Conservation (phyloP, 2,113 vertebrate genomes). For the Probosciger aterrimus region DNA sequence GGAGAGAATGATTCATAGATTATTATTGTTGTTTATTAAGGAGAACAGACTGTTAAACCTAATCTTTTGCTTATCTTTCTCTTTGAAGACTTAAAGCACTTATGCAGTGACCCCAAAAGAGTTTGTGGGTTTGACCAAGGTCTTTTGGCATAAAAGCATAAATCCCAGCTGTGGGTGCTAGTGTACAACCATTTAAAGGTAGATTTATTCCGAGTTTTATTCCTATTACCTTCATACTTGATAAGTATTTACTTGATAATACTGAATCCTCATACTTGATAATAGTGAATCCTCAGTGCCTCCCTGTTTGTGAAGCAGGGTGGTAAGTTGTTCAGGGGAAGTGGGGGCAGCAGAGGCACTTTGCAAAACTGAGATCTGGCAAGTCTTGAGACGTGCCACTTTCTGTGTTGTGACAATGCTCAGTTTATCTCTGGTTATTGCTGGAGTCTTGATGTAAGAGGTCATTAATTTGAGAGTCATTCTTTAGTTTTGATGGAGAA, state of each 20-base stretch:
- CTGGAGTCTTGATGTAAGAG: neutral
- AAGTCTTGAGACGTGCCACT: neutral
- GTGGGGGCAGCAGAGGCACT: neutral
- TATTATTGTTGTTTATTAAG: constrained; percentile 27
- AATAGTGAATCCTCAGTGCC: neutral
- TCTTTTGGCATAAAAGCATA: neutral
- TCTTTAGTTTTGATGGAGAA: neutral
- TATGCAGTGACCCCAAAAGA: neutral
- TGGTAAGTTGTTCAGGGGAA: neutral
- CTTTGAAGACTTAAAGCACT: constrained; percentile 6
- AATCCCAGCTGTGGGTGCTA: neutral
- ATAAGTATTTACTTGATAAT: neutral
- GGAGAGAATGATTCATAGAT: constrained; percentile 17
- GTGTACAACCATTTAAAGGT: neutral
- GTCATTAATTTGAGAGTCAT: neutral
- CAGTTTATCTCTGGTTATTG: neutral
- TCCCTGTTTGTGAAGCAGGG: neutral
- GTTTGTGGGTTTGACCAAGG: neutral
- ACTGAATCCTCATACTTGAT: neutral
- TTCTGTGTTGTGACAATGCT: neutral
- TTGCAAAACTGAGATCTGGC: neutral
- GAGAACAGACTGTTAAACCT: neutral
- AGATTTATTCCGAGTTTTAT: neutral
- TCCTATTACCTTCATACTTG: neutral
- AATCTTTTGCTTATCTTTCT: constrained; percentile 12